phyloP scores from a whole-genome alignment of 2,888 invertebrate species.

The Nysson spinosus region DNA sequence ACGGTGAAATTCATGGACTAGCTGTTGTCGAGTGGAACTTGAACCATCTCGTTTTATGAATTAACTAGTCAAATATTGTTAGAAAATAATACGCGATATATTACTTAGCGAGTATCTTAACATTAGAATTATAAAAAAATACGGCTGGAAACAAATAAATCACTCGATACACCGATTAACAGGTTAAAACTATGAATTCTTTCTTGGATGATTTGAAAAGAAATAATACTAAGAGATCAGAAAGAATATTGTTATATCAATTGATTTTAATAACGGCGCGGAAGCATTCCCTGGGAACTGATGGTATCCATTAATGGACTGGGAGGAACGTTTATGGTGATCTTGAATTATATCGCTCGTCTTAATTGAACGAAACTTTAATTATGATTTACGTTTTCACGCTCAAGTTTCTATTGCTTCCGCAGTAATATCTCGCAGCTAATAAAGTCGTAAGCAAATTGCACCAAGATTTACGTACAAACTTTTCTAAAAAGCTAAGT shows the following conservation, averaged over 20 bases:
- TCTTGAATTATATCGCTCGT: conserved; percentile 41
- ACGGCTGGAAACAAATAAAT: too few species aligned
- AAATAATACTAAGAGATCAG: conserved; percentile 7
- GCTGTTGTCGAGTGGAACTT: too few species aligned
- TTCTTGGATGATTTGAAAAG: background rate
- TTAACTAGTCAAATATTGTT: too few species aligned
- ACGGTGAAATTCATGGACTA: too few species aligned
- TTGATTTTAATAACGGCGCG: conserved; percentile 34
- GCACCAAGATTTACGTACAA: conserved; percentile 23
- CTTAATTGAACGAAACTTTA: conserved; percentile 46
- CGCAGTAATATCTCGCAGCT: conserved; percentile 10
- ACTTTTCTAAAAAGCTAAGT: conserved; percentile 9
- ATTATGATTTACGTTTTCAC: conserved; percentile 39
- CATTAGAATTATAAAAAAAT: too few species aligned
- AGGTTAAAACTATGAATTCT: background rate
- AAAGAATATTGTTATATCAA: conserved; percentile 17
- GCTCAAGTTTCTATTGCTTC: conserved; percentile 23
- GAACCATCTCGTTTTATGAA: too few species aligned
- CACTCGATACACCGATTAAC: too few species aligned
- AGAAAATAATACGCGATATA: too few species aligned
- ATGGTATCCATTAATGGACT: conserved; percentile 27
- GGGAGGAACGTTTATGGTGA: conserved; percentile 35
- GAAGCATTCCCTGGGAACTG: conserved; percentile 26
- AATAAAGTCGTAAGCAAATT: conserved; percentile 49
- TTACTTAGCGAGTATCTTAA: too few species aligned